Evolutionary conservation across 2,888 invertebrate species (phyloP), one percentile per base, ranked within the genome.

Genomic region (Chrysina gloriosa): DNA sequence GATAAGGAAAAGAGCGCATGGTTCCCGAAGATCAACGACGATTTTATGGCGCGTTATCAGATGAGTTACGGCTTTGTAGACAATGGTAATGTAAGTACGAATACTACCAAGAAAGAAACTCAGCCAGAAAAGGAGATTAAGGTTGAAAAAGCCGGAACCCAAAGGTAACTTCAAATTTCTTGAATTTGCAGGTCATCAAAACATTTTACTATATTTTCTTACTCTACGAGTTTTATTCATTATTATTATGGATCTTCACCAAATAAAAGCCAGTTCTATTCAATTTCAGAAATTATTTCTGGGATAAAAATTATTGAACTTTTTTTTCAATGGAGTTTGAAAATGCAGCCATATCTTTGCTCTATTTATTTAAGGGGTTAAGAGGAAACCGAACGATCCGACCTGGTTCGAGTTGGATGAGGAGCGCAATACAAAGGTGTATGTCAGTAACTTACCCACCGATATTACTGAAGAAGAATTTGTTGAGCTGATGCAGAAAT

Each of bases 11-110:
- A 94, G 81, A 92, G 89, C 78, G 97, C 97, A 2, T 99, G 98
- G 97, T 93, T 98, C 84, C 98, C 98, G 0, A 96, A 95, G 88
- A 89, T 98, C 70, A 96, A 97, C 85, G 97, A 97, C 77, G 96
- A 98, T 76, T 98, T 98, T 79, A 89, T 98, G 85, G 98, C 98
- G 0, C 88, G 88, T 66, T 99, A 99, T 85, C 97, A 98, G 84
- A 92, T 98, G 90, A 95, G 88, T 78, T 98, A 98, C 84, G 95
- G 95, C 2, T 94, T 95, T 81, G 86, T 89, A 48, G 90, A 93
- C 76, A 89, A n/a, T n/a, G n/a, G n/a, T n/a, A n/a, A n/a, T n/a
- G n/a, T n/a, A n/a, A n/a, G n/a, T n/a, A n/a, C n/a, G n/a, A n/a
- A 89, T 74, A 85, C 84, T 63, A 45, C 54, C 23, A 63, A 63